A percentile compares a stretch with the other conserved stretches of the same genome.
These are phyloP conservation scores for Lemur catta DNA, from an alignment of 2,797 vertebrate species.

Conservation along the genomic window DNA sequence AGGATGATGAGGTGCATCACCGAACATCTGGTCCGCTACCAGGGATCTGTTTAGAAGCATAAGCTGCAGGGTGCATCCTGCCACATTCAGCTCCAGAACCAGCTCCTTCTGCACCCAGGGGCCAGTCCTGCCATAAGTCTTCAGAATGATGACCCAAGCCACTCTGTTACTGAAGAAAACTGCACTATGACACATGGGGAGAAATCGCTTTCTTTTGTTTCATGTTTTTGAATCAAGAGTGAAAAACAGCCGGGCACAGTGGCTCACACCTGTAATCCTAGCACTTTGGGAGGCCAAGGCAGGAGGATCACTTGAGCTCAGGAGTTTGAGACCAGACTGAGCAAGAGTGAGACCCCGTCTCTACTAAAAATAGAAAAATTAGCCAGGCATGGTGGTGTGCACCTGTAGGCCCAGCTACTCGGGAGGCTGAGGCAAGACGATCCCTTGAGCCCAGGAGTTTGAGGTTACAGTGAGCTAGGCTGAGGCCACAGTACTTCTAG, in stretches of 20 bases:
- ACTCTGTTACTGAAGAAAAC: neutral
- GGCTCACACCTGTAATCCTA: neutral
- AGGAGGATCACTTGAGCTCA: neutral
- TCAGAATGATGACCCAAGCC: neutral
- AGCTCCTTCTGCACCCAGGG: neutral
- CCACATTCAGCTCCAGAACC: neutral
- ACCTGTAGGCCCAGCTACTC: neutral
- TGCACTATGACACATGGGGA: neutral
- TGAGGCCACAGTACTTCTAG: neutral
- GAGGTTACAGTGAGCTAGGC: neutral
- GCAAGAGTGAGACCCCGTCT: too few species aligned
- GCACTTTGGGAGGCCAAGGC: neutral
- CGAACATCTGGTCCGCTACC: neutral
- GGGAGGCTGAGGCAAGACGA: neutral
- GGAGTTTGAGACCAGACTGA: neutral
- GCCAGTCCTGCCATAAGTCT: neutral
- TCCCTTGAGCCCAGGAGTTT: neutral
- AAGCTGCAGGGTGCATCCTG: neutral
- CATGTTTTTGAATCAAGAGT: neutral
- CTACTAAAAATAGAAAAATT: too few species aligned
- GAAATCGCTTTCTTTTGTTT: neutral
- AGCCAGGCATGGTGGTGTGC: accelerated
- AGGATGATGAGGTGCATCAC: neutral
- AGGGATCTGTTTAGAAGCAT: neutral
- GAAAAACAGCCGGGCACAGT: neutral